Percentiles rank a stretch among this genome's conserved stretches.
Conservation (phyloP, 2,888 invertebrate genomes). For the Nomada lathburiana region DNA sequence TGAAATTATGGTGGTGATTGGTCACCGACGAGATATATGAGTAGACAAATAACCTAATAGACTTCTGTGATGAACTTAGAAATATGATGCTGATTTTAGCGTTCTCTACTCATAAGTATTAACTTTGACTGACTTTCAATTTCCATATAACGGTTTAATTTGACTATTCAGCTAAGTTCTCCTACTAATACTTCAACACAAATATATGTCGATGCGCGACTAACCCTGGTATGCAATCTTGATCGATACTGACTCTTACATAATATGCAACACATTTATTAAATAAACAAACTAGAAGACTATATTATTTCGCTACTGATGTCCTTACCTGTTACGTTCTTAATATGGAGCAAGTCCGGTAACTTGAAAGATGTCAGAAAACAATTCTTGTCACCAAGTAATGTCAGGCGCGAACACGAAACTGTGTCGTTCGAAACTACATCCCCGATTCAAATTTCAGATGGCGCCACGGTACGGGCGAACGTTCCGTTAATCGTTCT, state of each 20-base stretch:
- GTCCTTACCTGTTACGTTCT: neutral
- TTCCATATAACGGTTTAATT: neutral
- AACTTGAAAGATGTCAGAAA: neutral
- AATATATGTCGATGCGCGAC: neutral
- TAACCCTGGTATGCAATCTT: too few relatives aligned
- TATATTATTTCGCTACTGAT: too few relatives aligned
- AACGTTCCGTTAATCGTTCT: conserved; percentile 17
- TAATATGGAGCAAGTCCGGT: neutral
- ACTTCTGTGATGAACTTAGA: too few relatives aligned
- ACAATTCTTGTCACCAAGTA: neutral
- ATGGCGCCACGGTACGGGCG: conserved; percentile 10
- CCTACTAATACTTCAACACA: neutral
- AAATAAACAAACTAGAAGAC: neutral
- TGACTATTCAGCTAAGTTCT: neutral
- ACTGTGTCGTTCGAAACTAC: neutral
- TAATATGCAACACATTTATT: neutral
- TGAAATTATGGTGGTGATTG: neutral
- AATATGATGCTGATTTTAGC: too few relatives aligned
- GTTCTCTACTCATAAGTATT: neutral
- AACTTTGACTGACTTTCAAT: neutral
- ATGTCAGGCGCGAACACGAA: neutral
- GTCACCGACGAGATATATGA: too few relatives aligned
- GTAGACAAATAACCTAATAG: too few relatives aligned
- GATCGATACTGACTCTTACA: too few relatives aligned
- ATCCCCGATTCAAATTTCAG: neutral